Conservation (phyloP, 2,888 invertebrate genomes). For the Pycnomerus fuliginosus region DNA sequence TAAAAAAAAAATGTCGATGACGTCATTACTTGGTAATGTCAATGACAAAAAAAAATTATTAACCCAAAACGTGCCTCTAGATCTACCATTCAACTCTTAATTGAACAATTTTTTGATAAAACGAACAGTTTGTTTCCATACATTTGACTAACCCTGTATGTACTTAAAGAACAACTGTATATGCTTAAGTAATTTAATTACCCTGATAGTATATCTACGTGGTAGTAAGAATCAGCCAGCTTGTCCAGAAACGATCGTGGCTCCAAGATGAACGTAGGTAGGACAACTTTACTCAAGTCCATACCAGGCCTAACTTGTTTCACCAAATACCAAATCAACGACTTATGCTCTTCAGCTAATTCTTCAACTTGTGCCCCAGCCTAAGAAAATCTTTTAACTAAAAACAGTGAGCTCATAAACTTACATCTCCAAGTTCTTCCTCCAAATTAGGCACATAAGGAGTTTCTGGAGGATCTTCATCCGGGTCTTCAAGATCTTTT, state of each 20-base stretch:
- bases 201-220: conserved; percentile 85
- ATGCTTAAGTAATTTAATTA: too few relatives aligned
- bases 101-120: too few relatives aligned
- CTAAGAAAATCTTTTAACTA: conserved; percentile 48
- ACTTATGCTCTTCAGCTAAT: conserved; percentile 92
- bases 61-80: too few relatives aligned
- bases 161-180: too few relatives aligned
- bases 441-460: conserved; percentile 58
- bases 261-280: conserved; percentile 93
- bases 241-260: conserved; percentile 93
- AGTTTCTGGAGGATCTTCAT: conserved; percentile 59
- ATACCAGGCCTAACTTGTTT: conserved; percentile 96
- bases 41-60: too few relatives aligned
- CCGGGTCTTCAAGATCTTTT: conserved; percentile 57
- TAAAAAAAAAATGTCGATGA: too few relatives aligned
- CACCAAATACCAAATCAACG: conserved; percentile 89
- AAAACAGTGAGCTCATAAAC: conserved; percentile 5
- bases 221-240: conserved; percentile 90
- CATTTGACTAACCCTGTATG: too few relatives aligned
- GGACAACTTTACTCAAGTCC: conserved; percentile 90
- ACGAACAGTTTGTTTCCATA: too few relatives aligned
- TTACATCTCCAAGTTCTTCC: conserved; percentile 62
- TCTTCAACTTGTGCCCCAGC: conserved; percentile 87
- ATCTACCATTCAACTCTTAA: too few relatives aligned
- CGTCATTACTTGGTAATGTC: too few relatives aligned